Evolutionary conservation across 1,140 invertebrate genomes (phyloP).

Genomic region (Trachymyrmex cornetzi): DNA sequence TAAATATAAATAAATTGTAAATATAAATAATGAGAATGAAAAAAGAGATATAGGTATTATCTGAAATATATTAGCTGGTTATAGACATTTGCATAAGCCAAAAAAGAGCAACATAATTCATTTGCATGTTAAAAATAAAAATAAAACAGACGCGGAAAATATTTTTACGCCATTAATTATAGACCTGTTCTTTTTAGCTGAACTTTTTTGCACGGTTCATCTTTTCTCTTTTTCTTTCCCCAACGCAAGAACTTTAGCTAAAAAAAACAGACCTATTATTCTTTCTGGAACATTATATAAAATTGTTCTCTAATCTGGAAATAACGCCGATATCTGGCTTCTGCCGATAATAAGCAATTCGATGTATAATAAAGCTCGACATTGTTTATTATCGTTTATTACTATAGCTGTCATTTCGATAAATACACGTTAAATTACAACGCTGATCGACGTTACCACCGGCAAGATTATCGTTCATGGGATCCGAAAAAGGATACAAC

Average conservation of each 20-base stretch:
- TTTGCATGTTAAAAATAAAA: not conserved
- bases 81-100: not conserved
- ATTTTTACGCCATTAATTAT: not conserved
- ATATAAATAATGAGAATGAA: not conserved
- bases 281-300: no score
- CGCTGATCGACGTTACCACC: not conserved
- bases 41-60: not conserved
- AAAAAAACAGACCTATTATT: not conserved
- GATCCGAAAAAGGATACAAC: not conserved
- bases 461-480: not conserved
- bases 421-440: conserved; percentile 23
- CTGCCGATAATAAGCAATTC: not conserved
- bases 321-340: not conserved
- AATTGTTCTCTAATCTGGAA: not conserved
- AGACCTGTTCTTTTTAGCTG: no score
- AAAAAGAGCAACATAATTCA: not conserved
- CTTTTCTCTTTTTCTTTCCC: no score
- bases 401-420: not conserved
- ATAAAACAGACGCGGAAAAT: not conserved
- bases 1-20: conserved; percentile 45
- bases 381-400: conserved; percentile 22
- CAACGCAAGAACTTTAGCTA: no score
- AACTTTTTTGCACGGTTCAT: no score
- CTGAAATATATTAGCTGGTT: not conserved
- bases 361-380: not conserved